A percentile compares a stretch with the other conserved stretches of the same genome.
phyloP scores from a whole-genome alignment of 2,888 invertebrate genomes.

The Eupithecia insigniata region DNA sequence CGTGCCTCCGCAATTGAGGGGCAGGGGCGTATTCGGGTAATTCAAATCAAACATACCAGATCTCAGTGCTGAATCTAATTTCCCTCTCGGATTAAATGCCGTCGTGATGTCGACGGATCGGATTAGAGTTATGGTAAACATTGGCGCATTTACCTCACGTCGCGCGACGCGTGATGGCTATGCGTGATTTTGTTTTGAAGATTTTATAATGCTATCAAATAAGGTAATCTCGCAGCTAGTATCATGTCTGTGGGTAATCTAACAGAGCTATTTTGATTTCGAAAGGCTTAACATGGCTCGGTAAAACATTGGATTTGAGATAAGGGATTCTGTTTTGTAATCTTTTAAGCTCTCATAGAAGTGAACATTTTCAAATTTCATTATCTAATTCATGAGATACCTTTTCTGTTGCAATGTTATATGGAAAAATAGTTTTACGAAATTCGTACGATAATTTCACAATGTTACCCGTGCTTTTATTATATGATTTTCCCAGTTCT shows the following conservation, averaged over 20 bases:
- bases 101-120: constrained; percentile 63
- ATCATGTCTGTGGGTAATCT: too few species aligned
- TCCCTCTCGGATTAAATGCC: constrained; percentile 70
- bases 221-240: too few species aligned
- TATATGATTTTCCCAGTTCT: background rate
- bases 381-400: too few species aligned
- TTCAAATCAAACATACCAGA: constrained; percentile 71
- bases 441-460: background rate
- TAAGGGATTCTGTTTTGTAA: background rate
- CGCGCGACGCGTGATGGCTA: constrained; percentile 14
- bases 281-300: background rate
- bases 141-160: constrained; percentile 29
- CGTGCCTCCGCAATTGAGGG: constrained; percentile 36
- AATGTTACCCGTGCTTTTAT: background rate
- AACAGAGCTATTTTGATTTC: background rate
- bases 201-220: background rate
- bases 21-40: constrained; percentile 42
- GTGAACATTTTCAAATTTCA: too few species aligned
- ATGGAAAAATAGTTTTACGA: background rate
- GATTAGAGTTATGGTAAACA: constrained; percentile 56
- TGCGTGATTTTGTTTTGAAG: background rate
- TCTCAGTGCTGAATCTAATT: constrained; percentile 70
- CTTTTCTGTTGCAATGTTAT: background rate
- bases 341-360: too few species aligned
- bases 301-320: background rate